These are phyloP conservation scores for Anoncus sp. DNA, from an alignment of 2,888 invertebrate genomes.

Conservation along the genomic window DNA sequence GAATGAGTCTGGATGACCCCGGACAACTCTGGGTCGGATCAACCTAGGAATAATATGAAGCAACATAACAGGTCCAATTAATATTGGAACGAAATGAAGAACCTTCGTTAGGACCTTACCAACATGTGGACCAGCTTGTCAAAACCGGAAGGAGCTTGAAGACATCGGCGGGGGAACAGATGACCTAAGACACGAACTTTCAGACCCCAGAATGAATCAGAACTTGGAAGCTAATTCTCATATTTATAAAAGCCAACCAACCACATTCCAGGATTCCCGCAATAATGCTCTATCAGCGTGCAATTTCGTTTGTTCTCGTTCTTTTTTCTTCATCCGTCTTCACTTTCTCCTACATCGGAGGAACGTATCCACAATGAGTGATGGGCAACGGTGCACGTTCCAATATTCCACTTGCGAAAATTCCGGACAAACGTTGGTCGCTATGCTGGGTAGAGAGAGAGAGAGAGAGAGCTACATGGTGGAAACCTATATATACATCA, in stretches of 20 bases:
- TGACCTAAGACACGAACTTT: too few relatives aligned
- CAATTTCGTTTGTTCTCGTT: conserved; percentile 21
- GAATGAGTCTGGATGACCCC: too few relatives aligned
- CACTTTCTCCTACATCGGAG: background rate
- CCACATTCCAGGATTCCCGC: background rate
- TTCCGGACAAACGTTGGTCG: conserved; percentile 60
- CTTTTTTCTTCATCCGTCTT: conserved; percentile 15
- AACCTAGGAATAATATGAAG: too few relatives aligned
- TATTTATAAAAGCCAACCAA: background rate
- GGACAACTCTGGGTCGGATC: too few relatives aligned
- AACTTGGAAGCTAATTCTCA: background rate
- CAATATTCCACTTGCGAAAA: conserved; percentile 29
- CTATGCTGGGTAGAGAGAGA: too few relatives aligned
- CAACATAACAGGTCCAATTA: too few relatives aligned
- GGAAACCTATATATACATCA: conserved; percentile 60
- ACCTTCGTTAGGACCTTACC: too few relatives aligned
- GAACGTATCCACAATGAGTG: background rate
- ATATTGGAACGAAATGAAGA: too few relatives aligned
- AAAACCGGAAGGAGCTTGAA: too few relatives aligned
- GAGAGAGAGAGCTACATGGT: too few relatives aligned
- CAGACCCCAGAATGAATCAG: background rate
- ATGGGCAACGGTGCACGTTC: conserved; percentile 6
- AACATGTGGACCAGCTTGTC: too few relatives aligned
- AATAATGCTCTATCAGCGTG: conserved; percentile 26
- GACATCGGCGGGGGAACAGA: too few relatives aligned